phyloP scores from a whole-genome alignment of 2,113 vertebrate genomes.

The Onychostoma macrolepis region DNA sequence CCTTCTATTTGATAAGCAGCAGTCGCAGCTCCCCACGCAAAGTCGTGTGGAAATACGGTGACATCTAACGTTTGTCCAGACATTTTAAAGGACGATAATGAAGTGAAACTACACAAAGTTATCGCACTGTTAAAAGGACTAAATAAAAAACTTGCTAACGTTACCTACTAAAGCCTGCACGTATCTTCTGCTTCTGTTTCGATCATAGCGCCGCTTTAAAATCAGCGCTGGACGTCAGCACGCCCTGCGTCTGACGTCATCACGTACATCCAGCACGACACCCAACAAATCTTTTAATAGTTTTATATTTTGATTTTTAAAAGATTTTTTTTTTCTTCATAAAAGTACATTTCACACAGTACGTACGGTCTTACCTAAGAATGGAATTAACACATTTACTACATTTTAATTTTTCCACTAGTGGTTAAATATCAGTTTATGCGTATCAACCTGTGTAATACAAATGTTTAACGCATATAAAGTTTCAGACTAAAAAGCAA shows the following conservation, averaged over 20 bases:
- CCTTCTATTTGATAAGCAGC: slow-evolving; percentile 88
- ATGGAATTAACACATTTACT: neutral
- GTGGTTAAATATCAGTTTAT: neutral
- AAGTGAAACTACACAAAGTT: neutral
- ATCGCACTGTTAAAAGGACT: too few relatives aligned
- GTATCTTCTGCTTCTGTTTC: neutral
- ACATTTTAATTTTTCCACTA: neutral
- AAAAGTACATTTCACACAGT: neutral
- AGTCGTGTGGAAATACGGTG: slow-evolving; percentile 79
- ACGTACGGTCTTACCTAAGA: neutral
- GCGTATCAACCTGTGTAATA: neutral
- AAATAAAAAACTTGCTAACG: neutral
- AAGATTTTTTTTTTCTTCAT: neutral
- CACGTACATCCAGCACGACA: neutral
- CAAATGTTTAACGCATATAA: neutral
- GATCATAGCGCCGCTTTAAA: neutral
- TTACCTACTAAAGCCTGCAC: too few relatives aligned
- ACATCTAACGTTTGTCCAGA: neutral
- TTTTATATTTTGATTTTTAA: neutral
- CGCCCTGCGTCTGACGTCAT: slow-evolving; percentile 26
- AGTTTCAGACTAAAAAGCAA: neutral
- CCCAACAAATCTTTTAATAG: neutral
- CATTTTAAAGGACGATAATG: neutral
- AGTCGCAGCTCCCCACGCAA: slow-evolving; percentile 83
- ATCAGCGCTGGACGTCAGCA: neutral